Evolutionary conservation across 2,797 vertebrate genomes (phyloP).

Genomic region (Notolepis coatsorum): DNA sequence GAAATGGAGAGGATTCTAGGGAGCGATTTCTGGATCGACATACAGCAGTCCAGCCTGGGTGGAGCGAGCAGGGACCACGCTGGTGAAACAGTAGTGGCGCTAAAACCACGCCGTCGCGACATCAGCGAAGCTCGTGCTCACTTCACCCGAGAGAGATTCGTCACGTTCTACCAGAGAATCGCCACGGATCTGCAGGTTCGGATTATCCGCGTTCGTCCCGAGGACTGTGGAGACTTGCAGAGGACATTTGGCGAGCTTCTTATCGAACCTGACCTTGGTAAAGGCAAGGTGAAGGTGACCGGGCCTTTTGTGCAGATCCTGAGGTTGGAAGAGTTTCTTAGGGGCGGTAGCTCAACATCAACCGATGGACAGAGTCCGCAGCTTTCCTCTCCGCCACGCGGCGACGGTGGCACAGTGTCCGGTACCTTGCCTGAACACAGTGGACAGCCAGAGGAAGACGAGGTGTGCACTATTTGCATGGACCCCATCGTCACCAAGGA

Average conservation of each 20-base stretch:
- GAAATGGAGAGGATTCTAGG: conserved; percentile 50
- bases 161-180: conserved; percentile 77
- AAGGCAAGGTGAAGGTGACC: neutral
- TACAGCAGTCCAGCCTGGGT: neutral
- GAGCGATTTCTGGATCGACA: conserved; percentile 12
- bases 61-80: neutral
- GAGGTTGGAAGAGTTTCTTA: conserved; percentile 43
- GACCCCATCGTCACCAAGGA: conserved; percentile 51
- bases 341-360: neutral
- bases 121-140: neutral
- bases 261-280: neutral
- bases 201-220: neutral
- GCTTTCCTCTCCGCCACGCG: neutral
- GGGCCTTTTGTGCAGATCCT: conserved; percentile 65
- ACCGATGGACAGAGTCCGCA: neutral
- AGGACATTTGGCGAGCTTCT: conserved; percentile 58
- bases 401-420: neutral
- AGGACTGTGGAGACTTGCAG: neutral
- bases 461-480: conserved; percentile 79
- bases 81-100: conserved; percentile 14
- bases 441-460: conserved; percentile 31
- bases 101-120: neutral
- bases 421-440: neutral
- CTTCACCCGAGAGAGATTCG: conserved; percentile 66
- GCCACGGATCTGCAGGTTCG: conserved; percentile 62